Evolutionary conservation across 2,797 vertebrate genomes (phyloP), one percentile per base, ranked within the genome.

Genomic region (Neosilurus mollespiculum): DNA sequence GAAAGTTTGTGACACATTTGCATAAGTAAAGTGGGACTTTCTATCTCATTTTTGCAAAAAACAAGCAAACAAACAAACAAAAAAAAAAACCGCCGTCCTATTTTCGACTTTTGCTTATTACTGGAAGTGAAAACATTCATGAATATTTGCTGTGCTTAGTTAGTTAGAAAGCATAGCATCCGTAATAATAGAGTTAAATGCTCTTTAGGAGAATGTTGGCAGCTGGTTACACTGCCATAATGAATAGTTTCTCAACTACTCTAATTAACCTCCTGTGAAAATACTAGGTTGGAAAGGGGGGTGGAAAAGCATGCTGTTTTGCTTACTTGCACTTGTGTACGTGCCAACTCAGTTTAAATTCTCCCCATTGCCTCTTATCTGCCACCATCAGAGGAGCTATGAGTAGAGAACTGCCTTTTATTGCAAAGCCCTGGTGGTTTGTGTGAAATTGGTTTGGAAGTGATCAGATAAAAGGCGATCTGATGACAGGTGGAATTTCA

Each of bases 371-470:
- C 53, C 43, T 43, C 76, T 62, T 89, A 89, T 89, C 88, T 83
- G 73, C 69, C 87, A 88, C 87, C 81, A 89, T 88, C 84, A 72
- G 34, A 77, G 43, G 51, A 67, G 62, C 34, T 65, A 78, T 87
- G 78, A 86, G 72, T 80, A 49, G 64, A 87, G 43, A 72, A 81
- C 83, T 88, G 86, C 89, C 84, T 88, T 78, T 89, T 92, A 89
- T 83, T 80, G 87, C 89, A 85, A 90, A 81, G 67, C 58, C 54
- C 54, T 64, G 2, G 70, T 65, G 80, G 54, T 82, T 90, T 92
- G 84, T 85, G 54, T 71, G 66, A 86, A 90, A 88, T 81, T 82
- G 84, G 73, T 81, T 81, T 70, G 80, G n/a, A 34, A 71, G 43
- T 72, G 43, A 86, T 89, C 86, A 86, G 88, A 88, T 89, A 88